Conservation (phyloP, 37 sponge, comb jelly and placozoan genomes). For the Ianthella basta region DNA sequence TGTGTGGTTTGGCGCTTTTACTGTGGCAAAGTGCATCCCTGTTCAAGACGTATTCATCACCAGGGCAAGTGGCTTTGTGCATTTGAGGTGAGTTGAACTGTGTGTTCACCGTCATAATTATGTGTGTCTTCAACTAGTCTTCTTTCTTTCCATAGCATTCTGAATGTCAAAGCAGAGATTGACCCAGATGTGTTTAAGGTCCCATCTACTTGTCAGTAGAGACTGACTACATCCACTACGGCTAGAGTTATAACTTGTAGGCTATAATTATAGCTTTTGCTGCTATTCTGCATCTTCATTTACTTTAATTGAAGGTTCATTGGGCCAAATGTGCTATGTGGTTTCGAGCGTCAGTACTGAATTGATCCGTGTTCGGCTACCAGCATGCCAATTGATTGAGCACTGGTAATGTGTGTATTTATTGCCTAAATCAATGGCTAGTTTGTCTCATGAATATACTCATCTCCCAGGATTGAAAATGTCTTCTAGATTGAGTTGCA, state of each 20-base stretch:
- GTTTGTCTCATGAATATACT: too few species aligned
- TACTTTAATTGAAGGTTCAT: neutral
- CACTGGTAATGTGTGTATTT: too few species aligned
- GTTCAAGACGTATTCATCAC: neutral
- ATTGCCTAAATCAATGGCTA: too few species aligned
- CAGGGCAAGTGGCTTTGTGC: neutral
- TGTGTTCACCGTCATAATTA: neutral
- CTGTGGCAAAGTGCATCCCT: neutral
- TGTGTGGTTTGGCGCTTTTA: neutral
- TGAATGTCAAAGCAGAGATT: neutral
- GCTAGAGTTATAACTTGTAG: neutral
- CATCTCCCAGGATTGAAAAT: too few species aligned
- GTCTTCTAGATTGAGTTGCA: too few species aligned
- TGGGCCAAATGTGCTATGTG: constrained; percentile 22
- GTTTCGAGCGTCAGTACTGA: constrained; percentile 22
- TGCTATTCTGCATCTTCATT: too few species aligned
- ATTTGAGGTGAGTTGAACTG: constrained; percentile 1
- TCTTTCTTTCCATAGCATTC: neutral
- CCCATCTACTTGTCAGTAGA: neutral
- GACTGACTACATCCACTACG: neutral
- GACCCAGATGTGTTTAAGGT: constrained; percentile 17
- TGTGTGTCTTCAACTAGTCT: neutral
- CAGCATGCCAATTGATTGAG: too few species aligned
- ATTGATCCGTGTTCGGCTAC: neutral
- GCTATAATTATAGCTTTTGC: neutral